phyloP scores from a whole-genome alignment of 2,888 invertebrate species.

The Erebia epiphron region DNA sequence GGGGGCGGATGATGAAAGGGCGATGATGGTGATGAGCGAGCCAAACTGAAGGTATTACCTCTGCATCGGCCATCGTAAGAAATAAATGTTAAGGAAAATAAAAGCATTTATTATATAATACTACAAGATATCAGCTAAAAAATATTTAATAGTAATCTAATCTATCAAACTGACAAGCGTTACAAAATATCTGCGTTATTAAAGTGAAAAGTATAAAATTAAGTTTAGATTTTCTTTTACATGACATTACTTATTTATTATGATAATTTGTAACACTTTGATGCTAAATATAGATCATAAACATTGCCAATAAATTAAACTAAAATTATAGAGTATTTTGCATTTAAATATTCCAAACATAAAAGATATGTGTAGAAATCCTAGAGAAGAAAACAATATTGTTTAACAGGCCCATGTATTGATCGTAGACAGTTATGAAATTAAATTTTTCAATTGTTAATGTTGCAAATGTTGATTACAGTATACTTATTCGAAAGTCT shows the following conservation, averaged over 20 bases:
- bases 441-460: too few relatives aligned
- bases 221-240: neutral
- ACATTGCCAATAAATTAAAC: conserved; percentile 3
- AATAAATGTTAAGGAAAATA: conserved; percentile 43
- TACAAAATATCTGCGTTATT: conserved; percentile 11
- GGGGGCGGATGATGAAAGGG: conserved; percentile 55
- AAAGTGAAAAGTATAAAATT: neutral
- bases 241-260: neutral
- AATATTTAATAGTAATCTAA: neutral
- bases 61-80: conserved; percentile 75
- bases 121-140: conserved; percentile 16
- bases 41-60: conserved; percentile 67
- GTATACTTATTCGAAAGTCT: neutral
- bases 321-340: neutral
- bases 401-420: neutral
- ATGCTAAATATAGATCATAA: neutral
- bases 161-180: conserved; percentile 2
- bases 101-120: conserved; percentile 44
- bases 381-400: neutral
- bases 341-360: neutral
- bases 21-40: conserved; percentile 60
- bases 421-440: neutral
- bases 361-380: neutral
- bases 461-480: too few relatives aligned
- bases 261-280: conserved; percentile 7